phyloP scores from a whole-genome alignment of 2,113 vertebrate genomes.

The Lepus timidus region DNA sequence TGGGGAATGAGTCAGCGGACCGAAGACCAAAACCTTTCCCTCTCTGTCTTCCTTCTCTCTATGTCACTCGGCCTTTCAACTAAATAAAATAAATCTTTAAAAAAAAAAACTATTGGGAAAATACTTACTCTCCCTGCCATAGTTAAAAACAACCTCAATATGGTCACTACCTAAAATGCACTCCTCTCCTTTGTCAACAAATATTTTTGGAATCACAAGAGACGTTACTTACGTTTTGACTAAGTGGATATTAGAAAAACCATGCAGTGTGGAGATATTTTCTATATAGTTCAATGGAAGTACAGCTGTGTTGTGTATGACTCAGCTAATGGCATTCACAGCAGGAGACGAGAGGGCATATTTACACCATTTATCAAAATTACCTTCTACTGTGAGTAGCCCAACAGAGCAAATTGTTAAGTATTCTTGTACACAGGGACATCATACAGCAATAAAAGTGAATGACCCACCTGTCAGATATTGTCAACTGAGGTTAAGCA shows the following conservation, averaged over 20 bases:
- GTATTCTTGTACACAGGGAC: background rate
- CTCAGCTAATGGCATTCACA: background rate
- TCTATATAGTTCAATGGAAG: background rate
- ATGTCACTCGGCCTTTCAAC: too few species aligned
- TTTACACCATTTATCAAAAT: background rate
- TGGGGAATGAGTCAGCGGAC: too few species aligned
- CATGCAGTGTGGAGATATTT: background rate
- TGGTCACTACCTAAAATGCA: too few species aligned
- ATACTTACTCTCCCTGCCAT: background rate
- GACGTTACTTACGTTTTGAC: background rate
- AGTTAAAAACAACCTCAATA: background rate
- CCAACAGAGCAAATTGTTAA: background rate
- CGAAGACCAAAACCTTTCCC: too few species aligned
- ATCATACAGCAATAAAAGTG: background rate
- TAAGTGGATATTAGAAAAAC: background rate
- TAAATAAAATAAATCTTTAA: too few species aligned
- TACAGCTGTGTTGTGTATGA: background rate
- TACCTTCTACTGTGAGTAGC: background rate
- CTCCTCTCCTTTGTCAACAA: conserved; percentile 8
- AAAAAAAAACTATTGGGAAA: background rate
- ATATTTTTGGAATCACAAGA: background rate
- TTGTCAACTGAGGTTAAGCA: background rate
- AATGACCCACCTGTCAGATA: background rate
- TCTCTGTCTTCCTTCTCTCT: too few species aligned
- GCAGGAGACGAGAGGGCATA: background rate